phyloP scores from a whole-genome alignment of 2,113 vertebrate species.

The Apodemus speciosus region DNA sequence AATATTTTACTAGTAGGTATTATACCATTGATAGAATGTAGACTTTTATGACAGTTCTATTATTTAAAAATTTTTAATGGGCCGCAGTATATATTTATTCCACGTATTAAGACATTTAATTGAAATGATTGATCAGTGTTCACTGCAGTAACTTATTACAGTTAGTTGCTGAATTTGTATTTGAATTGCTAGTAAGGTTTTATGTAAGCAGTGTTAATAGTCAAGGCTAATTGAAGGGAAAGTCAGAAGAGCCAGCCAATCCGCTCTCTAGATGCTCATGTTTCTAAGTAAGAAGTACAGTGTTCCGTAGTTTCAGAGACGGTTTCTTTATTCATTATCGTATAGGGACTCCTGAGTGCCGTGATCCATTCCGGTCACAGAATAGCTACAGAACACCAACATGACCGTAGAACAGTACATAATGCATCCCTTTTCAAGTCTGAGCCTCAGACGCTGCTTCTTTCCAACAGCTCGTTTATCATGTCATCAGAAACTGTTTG shows the following conservation, averaged over 20 bases:
- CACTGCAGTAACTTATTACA: conserved; percentile 15
- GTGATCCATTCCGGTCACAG: conserved; percentile 25
- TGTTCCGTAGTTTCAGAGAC: conserved; percentile 19
- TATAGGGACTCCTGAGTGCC: neutral
- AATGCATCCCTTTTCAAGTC: conserved; percentile 5
- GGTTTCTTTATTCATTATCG: conserved; percentile 24
- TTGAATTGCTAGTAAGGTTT: conserved; percentile 47
- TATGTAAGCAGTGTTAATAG: conserved; percentile 55
- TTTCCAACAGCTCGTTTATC: conserved; percentile 35
- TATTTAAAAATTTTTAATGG: conserved; percentile 46
- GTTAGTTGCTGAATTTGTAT: conserved; percentile 15
- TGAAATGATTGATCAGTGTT: conserved; percentile 30
- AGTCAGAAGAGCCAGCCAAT: neutral
- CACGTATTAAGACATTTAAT: conserved; percentile 39
- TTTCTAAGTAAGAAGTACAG: neutral
- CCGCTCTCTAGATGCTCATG: conserved; percentile 1
- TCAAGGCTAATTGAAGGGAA: conserved; percentile 38
- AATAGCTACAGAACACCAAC: neutral
- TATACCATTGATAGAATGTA: conserved; percentile 59
- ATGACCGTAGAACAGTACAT: conserved; percentile 19
- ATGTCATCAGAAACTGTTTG: conserved; percentile 25
- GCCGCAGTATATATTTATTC: neutral
- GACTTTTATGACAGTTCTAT: conserved; percentile 50
- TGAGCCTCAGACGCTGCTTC: neutral
- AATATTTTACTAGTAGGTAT: conserved; percentile 53